Percentiles rank a stretch among this genome's conserved stretches.
Evolutionary conservation across 2,888 invertebrate species (phyloP).

Genomic region (Harpalus rubripes): DNA sequence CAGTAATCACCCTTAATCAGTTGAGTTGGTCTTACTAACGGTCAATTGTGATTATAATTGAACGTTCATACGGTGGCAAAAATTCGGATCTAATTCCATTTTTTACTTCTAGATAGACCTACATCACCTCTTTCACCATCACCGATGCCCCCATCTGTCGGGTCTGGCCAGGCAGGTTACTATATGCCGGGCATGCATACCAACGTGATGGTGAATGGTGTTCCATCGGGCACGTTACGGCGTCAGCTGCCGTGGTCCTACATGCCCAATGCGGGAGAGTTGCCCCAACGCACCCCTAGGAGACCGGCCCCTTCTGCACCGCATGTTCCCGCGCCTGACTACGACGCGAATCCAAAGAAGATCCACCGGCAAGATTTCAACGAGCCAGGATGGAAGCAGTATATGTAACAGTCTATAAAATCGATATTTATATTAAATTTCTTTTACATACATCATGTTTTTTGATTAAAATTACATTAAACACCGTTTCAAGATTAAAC

Average conservation of each 20-base stretch:
- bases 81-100: no score
- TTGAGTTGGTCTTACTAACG: no score
- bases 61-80: no score
- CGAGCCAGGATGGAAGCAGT: constrained; percentile 26
- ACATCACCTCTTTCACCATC: not conserved
- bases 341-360: not conserved
- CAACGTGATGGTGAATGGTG: constrained; percentile 61
- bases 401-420: constrained; percentile 12
- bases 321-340: constrained; percentile 39
- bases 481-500: no score
- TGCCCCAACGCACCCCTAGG: not conserved
- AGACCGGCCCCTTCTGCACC: not conserved
- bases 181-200: constrained; percentile 38
- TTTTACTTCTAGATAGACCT: no score
- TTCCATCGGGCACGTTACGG: constrained; percentile 66
- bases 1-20: no score
- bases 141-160: not conserved
- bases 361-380: constrained; percentile 14
- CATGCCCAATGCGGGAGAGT: constrained; percentile 5
- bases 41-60: no score
- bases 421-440: no score
- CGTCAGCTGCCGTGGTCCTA: constrained; percentile 71
- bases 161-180: not conserved
- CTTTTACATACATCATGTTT: not conserved
- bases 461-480: no score